Percentiles rank a stretch among this genome's conserved stretches.
phyloP scores from a whole-genome alignment of 2,113 vertebrate genomes.

The Lynx canadensis region DNA sequence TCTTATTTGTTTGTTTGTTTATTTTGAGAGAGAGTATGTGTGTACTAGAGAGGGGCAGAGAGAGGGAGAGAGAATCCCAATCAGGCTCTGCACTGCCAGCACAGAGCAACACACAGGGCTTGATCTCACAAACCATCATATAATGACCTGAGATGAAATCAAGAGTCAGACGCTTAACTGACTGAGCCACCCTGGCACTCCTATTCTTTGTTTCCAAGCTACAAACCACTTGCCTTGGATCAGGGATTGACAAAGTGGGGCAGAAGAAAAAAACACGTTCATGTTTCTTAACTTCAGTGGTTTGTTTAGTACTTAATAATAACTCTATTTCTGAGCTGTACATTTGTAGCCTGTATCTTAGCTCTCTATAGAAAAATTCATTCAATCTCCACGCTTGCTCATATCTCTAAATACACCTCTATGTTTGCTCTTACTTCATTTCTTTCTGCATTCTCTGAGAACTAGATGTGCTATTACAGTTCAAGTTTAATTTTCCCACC shows the following conservation, averaged over 20 bases:
- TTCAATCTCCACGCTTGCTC: background rate
- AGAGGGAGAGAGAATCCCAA: too few relatives aligned
- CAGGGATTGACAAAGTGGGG: background rate
- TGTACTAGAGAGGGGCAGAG: too few relatives aligned
- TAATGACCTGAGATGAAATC: too few relatives aligned
- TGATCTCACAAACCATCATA: too few relatives aligned
- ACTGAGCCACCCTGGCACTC: too few relatives aligned
- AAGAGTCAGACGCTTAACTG: too few relatives aligned
- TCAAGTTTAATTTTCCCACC: background rate
- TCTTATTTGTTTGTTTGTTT: too few relatives aligned
- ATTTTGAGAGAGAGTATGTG: too few relatives aligned
- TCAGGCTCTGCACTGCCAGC: too few relatives aligned
- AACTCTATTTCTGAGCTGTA: background rate
- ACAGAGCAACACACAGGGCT: too few relatives aligned
- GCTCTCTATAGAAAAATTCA: background rate
- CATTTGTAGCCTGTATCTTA: background rate
- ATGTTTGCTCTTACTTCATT: background rate
- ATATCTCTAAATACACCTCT: background rate
- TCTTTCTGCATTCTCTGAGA: background rate
- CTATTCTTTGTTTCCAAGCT: background rate
- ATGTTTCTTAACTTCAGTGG: background rate
- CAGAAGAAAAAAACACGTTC: background rate
- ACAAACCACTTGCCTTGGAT: background rate
- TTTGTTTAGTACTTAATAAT: background rate
- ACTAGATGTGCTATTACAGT: background rate